Conservation (phyloP, 1,140 invertebrate genomes). For the Drosophila pruinosa region DNA sequence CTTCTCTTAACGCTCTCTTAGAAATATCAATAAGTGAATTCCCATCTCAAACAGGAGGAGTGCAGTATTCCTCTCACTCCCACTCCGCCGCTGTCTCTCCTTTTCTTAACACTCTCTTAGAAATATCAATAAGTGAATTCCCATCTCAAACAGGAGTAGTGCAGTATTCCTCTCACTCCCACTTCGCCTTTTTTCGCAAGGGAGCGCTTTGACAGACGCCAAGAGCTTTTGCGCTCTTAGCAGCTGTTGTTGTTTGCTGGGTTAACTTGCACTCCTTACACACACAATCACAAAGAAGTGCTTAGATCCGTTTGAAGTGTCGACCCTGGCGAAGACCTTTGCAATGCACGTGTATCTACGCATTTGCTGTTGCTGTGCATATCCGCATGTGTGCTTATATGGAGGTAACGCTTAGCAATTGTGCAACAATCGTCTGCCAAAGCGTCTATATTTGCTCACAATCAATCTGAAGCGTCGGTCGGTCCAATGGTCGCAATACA, state of each 20-base stretch:
- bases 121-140: background rate
- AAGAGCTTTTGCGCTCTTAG: background rate
- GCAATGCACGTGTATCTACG: constrained; percentile 1
- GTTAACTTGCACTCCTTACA: too few species aligned
- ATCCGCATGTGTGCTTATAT: background rate
- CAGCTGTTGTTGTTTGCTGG: background rate
- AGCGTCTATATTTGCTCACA: constrained; percentile 58
- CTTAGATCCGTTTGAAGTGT: background rate
- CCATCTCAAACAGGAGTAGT: background rate
- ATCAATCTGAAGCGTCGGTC: constrained; percentile 58
- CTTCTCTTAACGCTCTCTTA: background rate
- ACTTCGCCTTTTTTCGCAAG: background rate
- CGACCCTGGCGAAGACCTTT: constrained; percentile 3
- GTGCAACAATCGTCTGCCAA: constrained; percentile 55
- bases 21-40: background rate
- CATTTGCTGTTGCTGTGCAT: background rate
- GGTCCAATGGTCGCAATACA: constrained; percentile 34
- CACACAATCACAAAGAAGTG: background rate
- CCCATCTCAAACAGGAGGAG: background rate
- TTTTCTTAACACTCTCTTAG: background rate
- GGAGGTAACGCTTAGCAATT: constrained; percentile 23
- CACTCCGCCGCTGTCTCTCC: background rate
- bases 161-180: background rate
- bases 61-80: background rate
- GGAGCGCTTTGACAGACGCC: too few species aligned